Evolutionary conservation across 1,140 invertebrate genomes (phyloP), one percentile per base, ranked within the genome.

Genomic region (Stenopsyche tienmushanensis): DNA sequence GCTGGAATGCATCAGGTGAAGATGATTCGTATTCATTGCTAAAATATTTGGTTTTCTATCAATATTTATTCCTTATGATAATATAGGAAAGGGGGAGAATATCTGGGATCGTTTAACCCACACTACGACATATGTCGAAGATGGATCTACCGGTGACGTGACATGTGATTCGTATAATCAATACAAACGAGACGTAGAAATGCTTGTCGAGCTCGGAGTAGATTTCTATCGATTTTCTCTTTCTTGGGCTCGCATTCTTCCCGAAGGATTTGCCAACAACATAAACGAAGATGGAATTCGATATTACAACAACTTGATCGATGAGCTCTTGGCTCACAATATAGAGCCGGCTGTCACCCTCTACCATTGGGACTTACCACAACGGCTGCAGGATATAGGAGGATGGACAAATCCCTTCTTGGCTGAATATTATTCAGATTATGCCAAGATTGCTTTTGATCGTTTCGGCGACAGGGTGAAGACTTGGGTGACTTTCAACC

Each of bases 241-340:
- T 65, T 82, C 82, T 1, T 87, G 86, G 85, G 57, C 84, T 0
- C 74, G 86, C 65, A 73, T 87, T n/a, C 71, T 86, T 8, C 84
- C 85, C 0, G 78, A 73, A 21, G 84, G 85, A 1, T 78, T 75
- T 18, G 66, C 74, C 0, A 75, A 80, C 57, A 71, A 76, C 60
- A 74, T 86, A 0, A 87, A 83, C 66, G 45, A 78, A 65, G 73
- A 74, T 34, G 86, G 85, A n/a, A 26, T 81, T 1, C 66, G 75
- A 7, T 87, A 87, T 68, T 88, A 88, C 72, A 83, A 83, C 64
- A 78, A 81, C 41, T 66, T 88, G 0, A 83, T 88, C 17, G 71
- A 85, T 67, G 79, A 80, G 62, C 69, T 88, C 1, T 9, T 84
- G 1, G 73, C 66, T 9, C 77, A 80, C 29, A 74, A 74, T 13